Conservation (phyloP, 92 coral and sea anemone species). For the Muricea muricata region DNA sequence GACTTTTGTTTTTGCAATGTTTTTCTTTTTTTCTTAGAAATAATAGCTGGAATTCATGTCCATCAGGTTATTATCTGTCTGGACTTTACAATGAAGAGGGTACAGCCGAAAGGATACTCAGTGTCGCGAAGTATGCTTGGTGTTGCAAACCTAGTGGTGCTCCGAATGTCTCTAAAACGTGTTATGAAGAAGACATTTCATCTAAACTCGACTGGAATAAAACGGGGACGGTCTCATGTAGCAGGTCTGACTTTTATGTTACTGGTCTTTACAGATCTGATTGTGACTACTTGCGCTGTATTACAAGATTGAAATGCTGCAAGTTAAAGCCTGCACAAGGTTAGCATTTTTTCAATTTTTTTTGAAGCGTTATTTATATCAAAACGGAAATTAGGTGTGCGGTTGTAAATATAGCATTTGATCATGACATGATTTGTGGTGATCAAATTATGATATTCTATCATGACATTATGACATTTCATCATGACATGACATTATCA, state of each 20-base stretch:
- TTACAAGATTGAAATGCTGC: slow-evolving; percentile 1
- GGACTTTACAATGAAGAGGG: neutral
- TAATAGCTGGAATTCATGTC: neutral
- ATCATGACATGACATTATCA: no score
- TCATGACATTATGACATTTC: no score
- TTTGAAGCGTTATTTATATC: no score
- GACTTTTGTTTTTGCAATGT: no score
- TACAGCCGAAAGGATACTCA: neutral
- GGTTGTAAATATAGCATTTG: no score
- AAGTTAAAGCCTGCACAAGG: neutral
- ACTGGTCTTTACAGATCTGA: neutral
- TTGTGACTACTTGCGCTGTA: neutral
- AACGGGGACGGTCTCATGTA: neutral
- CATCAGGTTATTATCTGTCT: neutral
- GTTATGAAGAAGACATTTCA: neutral
- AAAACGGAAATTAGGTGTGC: no score
- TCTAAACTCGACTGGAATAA: neutral
- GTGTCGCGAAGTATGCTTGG: neutral
- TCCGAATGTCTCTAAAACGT: neutral
- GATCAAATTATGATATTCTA: no score
- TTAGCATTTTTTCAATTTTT: no score
- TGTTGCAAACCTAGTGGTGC: neutral
- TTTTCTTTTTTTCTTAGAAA: neutral
- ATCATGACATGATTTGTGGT: no score
- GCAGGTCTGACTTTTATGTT: neutral